A percentile compares a stretch with the other conserved stretches of the same genome.
These are phyloP conservation scores for Gymnothorax javanicus DNA, from an alignment of 2,797 vertebrate species.

Conservation along the genomic window DNA sequence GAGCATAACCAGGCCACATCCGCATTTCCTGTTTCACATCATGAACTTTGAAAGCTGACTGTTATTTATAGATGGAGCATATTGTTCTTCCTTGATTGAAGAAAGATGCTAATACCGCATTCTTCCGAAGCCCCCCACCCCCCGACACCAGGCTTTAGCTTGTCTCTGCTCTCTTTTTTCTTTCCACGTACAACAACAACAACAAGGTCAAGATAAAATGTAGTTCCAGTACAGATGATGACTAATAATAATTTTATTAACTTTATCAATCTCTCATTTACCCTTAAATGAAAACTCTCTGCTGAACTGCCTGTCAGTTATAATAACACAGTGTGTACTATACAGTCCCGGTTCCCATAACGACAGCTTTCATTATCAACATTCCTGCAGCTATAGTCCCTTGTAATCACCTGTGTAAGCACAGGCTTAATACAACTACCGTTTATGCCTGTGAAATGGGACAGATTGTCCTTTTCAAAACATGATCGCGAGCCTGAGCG, in stretches of 20 bases:
- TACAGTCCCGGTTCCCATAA: conserved; percentile 9
- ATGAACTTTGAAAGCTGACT: background rate
- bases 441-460: background rate
- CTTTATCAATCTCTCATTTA: background rate
- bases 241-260: background rate
- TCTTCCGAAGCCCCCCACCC: too few relatives aligned
- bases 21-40: background rate
- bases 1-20: background rate
- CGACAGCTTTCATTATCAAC: conserved; percentile 4
- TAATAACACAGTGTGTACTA: background rate
- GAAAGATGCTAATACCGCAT: conserved; percentile 3
- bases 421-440: background rate
- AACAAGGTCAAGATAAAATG: background rate
- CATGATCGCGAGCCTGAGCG: conserved; percentile 39
- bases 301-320: background rate
- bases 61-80: background rate
- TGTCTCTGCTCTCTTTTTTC: background rate
- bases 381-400: background rate
- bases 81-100: background rate
- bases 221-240: background rate
- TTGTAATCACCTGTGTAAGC: conserved; percentile 12
- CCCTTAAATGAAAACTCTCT: background rate
- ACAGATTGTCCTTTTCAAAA: conserved; percentile 29
- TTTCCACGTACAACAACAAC: background rate
- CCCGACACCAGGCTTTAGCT: background rate